These are phyloP conservation scores for Cygnus atratus DNA, from an alignment of 2,113 vertebrate species.

Conservation along the genomic window DNA sequence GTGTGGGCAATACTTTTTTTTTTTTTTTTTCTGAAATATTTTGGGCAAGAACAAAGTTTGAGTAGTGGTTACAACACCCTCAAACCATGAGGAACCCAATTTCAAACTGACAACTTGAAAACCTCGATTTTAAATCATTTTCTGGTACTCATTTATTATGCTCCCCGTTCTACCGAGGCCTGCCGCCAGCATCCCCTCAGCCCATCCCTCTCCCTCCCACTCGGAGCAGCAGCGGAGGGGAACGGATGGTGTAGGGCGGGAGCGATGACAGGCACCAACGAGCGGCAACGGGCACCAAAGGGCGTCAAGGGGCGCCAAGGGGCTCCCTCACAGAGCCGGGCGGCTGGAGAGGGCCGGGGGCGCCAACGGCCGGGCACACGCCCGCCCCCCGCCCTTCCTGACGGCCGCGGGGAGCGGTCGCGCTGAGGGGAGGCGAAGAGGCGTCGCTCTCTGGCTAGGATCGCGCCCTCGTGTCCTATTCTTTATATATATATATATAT, in stretches of 20 bases:
- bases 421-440: background rate
- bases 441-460: background rate
- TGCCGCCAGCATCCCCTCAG: fast-evolving
- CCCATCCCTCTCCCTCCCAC: fast-evolving
- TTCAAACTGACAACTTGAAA: background rate
- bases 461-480: background rate
- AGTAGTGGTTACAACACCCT: fast-evolving
- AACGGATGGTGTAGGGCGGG: fast-evolving
- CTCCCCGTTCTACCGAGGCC: background rate
- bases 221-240: too few species aligned
- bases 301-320: too few species aligned
- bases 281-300: too few species aligned
- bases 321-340: too few species aligned
- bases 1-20: fast-evolving
- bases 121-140: background rate
- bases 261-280: too few species aligned
- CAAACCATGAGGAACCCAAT: background rate
- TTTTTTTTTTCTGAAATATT: background rate
- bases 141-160: background rate
- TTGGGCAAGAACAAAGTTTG: background rate
- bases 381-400: background rate
- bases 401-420: background rate
- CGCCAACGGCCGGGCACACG: background rate
- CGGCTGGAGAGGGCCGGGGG: too few species aligned
- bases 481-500: too few species aligned